These are phyloP conservation scores for Neuroscelio doddi DNA, from an alignment of 2,888 invertebrate genomes.

Conservation along the genomic window DNA sequence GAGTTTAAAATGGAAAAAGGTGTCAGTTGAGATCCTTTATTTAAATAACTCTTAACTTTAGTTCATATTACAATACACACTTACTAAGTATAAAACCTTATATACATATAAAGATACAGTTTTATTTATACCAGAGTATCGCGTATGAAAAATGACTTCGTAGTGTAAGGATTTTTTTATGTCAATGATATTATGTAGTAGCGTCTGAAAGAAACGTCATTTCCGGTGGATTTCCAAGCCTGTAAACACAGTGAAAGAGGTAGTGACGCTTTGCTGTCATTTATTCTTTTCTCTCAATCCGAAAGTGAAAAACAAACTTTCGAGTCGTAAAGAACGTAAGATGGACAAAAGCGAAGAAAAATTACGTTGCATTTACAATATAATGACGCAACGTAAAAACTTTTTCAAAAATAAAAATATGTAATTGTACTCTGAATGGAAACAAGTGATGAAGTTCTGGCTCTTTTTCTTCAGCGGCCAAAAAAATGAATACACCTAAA, in stretches of 20 bases:
- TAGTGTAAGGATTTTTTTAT: constrained; percentile 6
- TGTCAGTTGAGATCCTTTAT: no score
- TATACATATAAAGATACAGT: no score
- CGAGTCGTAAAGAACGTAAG: constrained; percentile 17
- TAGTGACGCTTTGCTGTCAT: constrained; percentile 31
- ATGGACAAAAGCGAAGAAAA: constrained; percentile 30
- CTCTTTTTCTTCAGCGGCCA: background rate
- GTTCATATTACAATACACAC: no score
- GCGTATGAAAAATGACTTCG: background rate
- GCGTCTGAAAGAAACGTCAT: constrained; percentile 26
- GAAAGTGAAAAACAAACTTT: constrained; percentile 40
- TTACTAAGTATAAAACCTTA: no score
- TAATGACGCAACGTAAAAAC: background rate
- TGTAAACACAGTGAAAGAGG: constrained; percentile 27
- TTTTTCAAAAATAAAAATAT: background rate
- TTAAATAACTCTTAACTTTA: no score
- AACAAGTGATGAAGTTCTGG: background rate
- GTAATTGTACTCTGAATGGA: background rate
- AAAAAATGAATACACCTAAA: background rate
- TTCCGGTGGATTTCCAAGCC: constrained; percentile 24
- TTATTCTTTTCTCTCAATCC: constrained; percentile 30
- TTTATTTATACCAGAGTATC: no score
- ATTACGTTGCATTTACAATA: constrained; percentile 13
- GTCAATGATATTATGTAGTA: constrained; percentile 25
- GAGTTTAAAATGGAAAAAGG: no score